Percentiles rank a stretch among this genome's conserved stretches.
These are phyloP conservation scores for Paradisaea rubra DNA, from an alignment of 2,113 vertebrate genomes.

Conservation along the genomic window DNA sequence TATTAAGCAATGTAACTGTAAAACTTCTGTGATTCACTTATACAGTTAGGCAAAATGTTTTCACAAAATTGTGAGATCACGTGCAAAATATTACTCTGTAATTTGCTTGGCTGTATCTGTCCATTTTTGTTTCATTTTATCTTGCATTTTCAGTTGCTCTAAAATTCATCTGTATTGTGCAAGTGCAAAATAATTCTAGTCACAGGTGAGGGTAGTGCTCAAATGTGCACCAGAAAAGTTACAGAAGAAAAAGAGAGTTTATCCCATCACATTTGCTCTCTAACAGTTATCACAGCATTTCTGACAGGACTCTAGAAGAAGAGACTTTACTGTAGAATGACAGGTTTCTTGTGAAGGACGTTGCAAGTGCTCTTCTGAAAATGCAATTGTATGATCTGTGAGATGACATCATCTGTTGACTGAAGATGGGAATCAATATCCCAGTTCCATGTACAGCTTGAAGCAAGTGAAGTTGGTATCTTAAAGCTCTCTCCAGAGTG, in stretches of 20 bases:
- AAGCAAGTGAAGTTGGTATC: background rate
- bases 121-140: background rate
- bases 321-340: background rate
- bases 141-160: background rate
- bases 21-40: background rate
- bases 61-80: background rate
- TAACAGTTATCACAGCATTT: background rate
- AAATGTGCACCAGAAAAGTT: background rate
- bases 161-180: background rate
- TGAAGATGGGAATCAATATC: background rate
- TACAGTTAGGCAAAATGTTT: background rate
- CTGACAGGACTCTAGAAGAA: background rate
- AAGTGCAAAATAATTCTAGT: background rate
- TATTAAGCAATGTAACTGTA: background rate
- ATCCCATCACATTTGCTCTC: background rate
- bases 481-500: background rate
- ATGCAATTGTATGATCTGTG: background rate
- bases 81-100: background rate
- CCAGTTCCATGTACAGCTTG: background rate
- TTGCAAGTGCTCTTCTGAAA: background rate
- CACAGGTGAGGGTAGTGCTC: background rate
- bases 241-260: background rate
- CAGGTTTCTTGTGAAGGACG: background rate
- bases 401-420: background rate
- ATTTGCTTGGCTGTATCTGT: background rate